Evolutionary conservation across 2,888 invertebrate species (phyloP), one percentile per base, ranked within the genome.

Genomic region (Mongoloraphidia duomilia): DNA sequence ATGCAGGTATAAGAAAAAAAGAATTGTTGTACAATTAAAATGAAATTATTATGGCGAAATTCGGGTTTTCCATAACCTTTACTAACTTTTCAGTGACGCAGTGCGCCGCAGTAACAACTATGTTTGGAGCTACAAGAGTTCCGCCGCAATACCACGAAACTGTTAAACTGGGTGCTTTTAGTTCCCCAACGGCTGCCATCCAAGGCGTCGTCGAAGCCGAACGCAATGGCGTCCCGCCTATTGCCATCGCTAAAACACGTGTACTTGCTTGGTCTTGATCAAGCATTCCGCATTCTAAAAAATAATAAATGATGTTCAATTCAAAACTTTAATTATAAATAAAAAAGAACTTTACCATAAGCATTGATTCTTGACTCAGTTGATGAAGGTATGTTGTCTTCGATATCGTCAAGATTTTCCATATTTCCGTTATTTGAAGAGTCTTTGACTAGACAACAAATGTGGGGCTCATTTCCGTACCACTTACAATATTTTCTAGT

Each of bases 91-190:
- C 48, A 34, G 50, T 51, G n/a, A 52, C 52, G 50, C 59, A 59
- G 44, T 59, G 58, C 12, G 58, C 58, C 8, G 59, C 58, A 12
- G 59, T 59, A 13, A 58, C 49, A 9, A 59, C 56, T 8, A 51
- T 49, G 26, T 50, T 50, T 17, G 48, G 46, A 36, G 52, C 49
- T 10, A 59, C 46, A 11, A 59, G 47, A 10, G 55, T 47, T 8
- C 56, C 59, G 8, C 57, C 56, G 52, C 59, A 59, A 37, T 52
- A 55, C 56, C 55, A 58, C 26, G 53, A 14, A 3, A 48, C 33
- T 12, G 53, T 38, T 8, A 46, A 38, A 3, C 50, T 44, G 9
- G 47, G 40, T 4, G 33, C 38, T 12, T 43, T 17, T 36, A 47
- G 47, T 50, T 56, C 53, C 8, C 58, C 58, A 12, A 58, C 44